Evolutionary conservation across 1,140 invertebrate genomes (phyloP).

Genomic region (Drosophila lacteicornis): DNA sequence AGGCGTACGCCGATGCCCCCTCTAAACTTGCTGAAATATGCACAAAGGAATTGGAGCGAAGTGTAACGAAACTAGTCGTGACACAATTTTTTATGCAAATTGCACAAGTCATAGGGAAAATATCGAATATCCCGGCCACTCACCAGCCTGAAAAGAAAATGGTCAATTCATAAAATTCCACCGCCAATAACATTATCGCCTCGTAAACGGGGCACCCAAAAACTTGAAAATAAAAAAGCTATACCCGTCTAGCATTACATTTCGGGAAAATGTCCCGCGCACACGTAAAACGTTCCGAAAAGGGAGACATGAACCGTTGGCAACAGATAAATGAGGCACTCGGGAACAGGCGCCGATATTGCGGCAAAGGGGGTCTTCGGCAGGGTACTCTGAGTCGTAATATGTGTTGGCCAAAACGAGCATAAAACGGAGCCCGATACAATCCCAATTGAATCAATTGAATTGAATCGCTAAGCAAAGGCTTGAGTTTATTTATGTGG

Average conservation of each 20-base stretch:
- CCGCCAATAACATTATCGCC: slow-evolving; percentile 77
- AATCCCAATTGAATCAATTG: slow-evolving; percentile 83
- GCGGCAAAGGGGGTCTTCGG: background rate
- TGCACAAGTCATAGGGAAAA: slow-evolving; percentile 63
- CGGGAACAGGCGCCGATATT: slow-evolving; percentile 48
- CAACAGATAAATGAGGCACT: slow-evolving; percentile 80
- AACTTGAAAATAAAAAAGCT: slow-evolving; percentile 49
- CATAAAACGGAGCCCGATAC: slow-evolving; percentile 74
- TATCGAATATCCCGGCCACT: slow-evolving; percentile 34
- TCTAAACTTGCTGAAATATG: slow-evolving; percentile 34
- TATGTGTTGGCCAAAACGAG: slow-evolving; percentile 67
- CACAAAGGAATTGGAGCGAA: slow-evolving; percentile 57
- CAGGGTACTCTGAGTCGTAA: slow-evolving; percentile 25
- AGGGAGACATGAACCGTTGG: slow-evolving; percentile 57
- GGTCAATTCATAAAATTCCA: slow-evolving; percentile 57
- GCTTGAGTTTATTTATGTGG: slow-evolving; percentile 34
- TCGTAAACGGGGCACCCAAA: slow-evolving; percentile 51
- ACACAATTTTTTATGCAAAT: slow-evolving; percentile 79
- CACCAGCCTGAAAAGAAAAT: slow-evolving; percentile 15
- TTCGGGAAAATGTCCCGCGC: slow-evolving; percentile 49
- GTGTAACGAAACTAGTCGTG: slow-evolving; percentile 78
- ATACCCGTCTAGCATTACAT: slow-evolving; percentile 66
- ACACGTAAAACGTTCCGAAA: slow-evolving; percentile 49
- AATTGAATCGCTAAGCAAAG: slow-evolving; percentile 76
- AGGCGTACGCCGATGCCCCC: slow-evolving; percentile 9